Evolutionary conservation across 1,140 invertebrate species (phyloP).

Genomic region (Yoshiicerus persimilis): DNA sequence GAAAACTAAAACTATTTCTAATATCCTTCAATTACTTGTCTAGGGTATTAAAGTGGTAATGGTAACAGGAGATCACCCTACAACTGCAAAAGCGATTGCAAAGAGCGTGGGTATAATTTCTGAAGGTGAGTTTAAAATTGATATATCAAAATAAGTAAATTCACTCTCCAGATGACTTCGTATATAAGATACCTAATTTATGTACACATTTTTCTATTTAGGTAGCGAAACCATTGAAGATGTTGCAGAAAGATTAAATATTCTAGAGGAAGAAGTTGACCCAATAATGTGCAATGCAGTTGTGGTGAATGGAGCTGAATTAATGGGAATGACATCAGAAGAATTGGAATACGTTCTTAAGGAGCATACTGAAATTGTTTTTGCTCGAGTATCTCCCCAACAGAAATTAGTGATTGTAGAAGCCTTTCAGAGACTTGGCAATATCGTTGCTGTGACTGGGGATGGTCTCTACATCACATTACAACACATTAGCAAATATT

Average conservation of each 20-base stretch:
- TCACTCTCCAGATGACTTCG: background rate
- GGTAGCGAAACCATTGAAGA: conserved; percentile 60
- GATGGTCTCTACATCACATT: too few relatives aligned
- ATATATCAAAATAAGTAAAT: background rate
- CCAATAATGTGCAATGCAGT: conserved; percentile 54
- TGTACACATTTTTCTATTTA: background rate
- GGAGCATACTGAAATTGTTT: conserved; percentile 56
- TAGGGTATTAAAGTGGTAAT: conserved; percentile 53
- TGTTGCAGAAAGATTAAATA: conserved; percentile 55
- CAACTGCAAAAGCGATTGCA: conserved; percentile 99
- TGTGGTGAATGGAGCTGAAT: conserved; percentile 55
- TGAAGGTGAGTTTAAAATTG: conserved; percentile 61
- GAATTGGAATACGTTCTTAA: conserved; percentile 54
- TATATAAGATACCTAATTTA: background rate
- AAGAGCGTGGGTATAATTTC: conserved; percentile 99
- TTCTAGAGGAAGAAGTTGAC: conserved; percentile 53
- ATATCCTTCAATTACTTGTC: too few relatives aligned
- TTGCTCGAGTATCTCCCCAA: conserved; percentile 66
- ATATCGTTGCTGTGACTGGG: conserved; percentile 60
- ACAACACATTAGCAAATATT: too few relatives aligned
- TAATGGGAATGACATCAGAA: conserved; percentile 53
- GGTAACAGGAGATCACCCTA: conserved; percentile 83
- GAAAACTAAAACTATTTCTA: too few relatives aligned
- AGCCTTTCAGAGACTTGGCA: conserved; percentile 62
- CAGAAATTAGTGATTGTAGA: conserved; percentile 72